Evolutionary conservation across 2,113 vertebrate species (phyloP).

Genomic region (Trachemys scripta): DNA sequence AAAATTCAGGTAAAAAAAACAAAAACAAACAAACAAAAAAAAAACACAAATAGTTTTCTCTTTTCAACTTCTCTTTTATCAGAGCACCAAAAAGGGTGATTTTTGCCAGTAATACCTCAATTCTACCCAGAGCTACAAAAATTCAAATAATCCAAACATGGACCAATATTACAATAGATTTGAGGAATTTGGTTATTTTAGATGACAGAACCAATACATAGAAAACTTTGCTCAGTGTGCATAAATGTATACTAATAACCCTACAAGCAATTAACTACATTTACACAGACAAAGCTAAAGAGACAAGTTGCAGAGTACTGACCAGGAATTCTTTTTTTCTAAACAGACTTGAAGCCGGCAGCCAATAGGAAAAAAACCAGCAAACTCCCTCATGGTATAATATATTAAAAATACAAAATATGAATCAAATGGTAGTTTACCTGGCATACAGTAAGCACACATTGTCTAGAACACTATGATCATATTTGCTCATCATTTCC

Average conservation of each 20-base stretch:
- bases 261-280: not conserved
- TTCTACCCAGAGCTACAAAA: not conserved
- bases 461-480: not conserved
- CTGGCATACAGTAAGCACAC: not conserved
- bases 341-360: not conserved
- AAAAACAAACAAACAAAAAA: too few species aligned
- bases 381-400: not conserved
- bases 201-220: not conserved
- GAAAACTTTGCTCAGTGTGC: not conserved
- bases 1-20: not conserved
- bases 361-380: not conserved
- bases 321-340: not conserved
- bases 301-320: not conserved
- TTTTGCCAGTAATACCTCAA: not conserved
- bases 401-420: not conserved
- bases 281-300: not conserved
- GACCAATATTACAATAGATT: not conserved
- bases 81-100: not conserved
- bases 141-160: not conserved
- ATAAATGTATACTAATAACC: not conserved
- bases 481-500: accelerated
- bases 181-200: not conserved
- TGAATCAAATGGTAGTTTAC: not conserved
- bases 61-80: not conserved
- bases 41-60: not conserved